These are phyloP conservation scores for Mesitornis unicolor DNA, from an alignment of 2,113 vertebrate genomes.

Conservation along the genomic window DNA sequence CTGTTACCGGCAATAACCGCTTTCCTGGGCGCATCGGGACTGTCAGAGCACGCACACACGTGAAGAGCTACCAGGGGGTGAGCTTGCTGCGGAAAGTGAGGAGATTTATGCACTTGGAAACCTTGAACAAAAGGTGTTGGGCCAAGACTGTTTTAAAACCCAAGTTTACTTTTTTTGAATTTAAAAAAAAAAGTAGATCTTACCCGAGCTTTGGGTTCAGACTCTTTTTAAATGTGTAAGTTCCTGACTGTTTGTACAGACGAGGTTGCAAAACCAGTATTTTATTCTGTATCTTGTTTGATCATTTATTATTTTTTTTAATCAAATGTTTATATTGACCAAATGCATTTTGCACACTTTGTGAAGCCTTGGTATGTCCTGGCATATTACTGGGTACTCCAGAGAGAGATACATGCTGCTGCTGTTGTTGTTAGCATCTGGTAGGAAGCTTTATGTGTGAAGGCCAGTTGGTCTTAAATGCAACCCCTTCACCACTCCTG, in stretches of 20 bases:
- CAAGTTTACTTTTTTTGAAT: slow-evolving; percentile 72
- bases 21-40: slow-evolving; percentile 63
- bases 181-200: slow-evolving; percentile 67
- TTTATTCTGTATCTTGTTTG: slow-evolving; percentile 75
- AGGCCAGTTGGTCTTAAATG: slow-evolving; percentile 37
- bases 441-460: slow-evolving; percentile 57
- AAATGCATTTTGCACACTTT: slow-evolving; percentile 97
- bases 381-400: slow-evolving; percentile 84
- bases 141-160: slow-evolving; percentile 75
- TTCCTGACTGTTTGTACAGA: slow-evolving; percentile 77
- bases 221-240: slow-evolving; percentile 77
- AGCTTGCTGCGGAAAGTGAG: slow-evolving; percentile 54
- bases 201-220: slow-evolving; percentile 79
- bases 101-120: slow-evolving; percentile 72
- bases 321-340: slow-evolving; percentile 86
- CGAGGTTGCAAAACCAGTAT: slow-evolving; percentile 79
- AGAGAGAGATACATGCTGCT: slow-evolving; percentile 70
- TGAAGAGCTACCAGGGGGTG: slow-evolving; percentile 35
- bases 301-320: slow-evolving; percentile 61
- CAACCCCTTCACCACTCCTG: slow-evolving; percentile 69
- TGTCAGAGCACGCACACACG: slow-evolving; percentile 36
- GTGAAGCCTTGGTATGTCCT: slow-evolving; percentile 86
- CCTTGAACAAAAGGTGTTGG: slow-evolving; percentile 76
- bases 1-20: slow-evolving; percentile 76
- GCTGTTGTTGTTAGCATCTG: slow-evolving; percentile 71